Evolutionary conservation across 1,140 invertebrate species (phyloP), one percentile per base, ranked within the genome.

Genomic region (Cherax destructor): DNA sequence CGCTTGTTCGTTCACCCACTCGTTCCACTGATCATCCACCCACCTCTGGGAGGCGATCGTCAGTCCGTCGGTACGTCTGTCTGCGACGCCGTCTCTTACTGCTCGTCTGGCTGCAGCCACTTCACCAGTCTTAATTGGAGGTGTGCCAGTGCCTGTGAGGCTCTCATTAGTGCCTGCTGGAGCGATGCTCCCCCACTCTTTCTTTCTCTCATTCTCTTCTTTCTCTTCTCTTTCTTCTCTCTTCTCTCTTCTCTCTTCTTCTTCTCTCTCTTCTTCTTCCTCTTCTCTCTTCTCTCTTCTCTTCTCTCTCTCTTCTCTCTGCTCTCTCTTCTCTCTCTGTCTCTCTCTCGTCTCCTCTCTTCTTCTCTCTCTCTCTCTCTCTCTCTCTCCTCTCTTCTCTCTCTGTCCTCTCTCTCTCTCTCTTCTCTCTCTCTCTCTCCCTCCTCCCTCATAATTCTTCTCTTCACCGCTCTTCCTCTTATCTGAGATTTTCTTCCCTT

Each of bases 151-250:
- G 56, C 65, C 84, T 86, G 49, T 69, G 84, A 76, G 84, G 18
- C 47, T 49, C 84, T 86, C 84, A 86, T 86, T 86, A 86, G 84
- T 86, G 84, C n/a, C 84, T 76, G 69, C 9, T n/a, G 84, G 84
- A 49, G 69, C n/a, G 52, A 52, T 7, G 6, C 69, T 21, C 69
- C 24, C 24, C 18, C 21, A 7, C 49, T 10, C 52, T n/a, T 2
- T 24, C 49, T 9, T 0, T 9, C 24, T 18, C 52, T 30, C 52
- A 4, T n/a, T 16, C 65, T 76, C 65, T 18, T 76, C 65, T 21
- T 13, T 85, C 83, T 47, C 24, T 59, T 11, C 52, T 59, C 56
- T 16, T 30, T 59, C 78, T 21, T n/a, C 59, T 30, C 81, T 30
- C 81, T 30, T 79, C 78, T 16, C 7, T 10, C 4, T 1, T 2